A percentile compares a stretch with the other conserved stretches of the same genome.
phyloP scores from a whole-genome alignment of 2,797 vertebrate genomes.

The Luscinia megarhynchos region DNA sequence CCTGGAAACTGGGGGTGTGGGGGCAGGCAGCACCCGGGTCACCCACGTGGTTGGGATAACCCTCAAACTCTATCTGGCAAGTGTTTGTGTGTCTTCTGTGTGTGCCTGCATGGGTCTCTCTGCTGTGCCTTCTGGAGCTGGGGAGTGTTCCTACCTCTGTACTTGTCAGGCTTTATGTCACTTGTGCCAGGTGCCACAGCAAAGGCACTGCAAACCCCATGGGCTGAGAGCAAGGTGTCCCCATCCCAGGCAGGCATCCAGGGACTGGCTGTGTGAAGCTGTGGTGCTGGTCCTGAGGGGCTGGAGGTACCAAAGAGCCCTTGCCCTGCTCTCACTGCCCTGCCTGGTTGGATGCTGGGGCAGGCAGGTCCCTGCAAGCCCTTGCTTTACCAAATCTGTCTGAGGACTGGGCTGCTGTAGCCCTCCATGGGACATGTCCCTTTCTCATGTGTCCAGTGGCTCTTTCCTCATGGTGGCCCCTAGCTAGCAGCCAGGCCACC shows the following conservation, averaged over 20 bases:
- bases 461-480: background rate
- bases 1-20: background rate
- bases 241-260: background rate
- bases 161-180: background rate
- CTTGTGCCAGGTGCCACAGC: background rate
- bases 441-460: background rate
- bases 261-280: background rate
- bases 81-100: background rate
- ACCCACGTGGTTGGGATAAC: background rate
- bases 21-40: background rate
- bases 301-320: background rate
- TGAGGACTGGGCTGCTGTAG: background rate
- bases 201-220: background rate
- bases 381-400: background rate
- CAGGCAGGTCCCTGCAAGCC: background rate
- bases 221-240: background rate
- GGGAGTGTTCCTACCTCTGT: background rate
- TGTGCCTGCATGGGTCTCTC: background rate
- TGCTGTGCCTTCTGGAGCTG: background rate
- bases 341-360: background rate
- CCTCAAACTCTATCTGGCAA: background rate
- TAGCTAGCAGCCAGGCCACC: accelerated
- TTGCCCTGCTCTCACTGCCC: accelerated
- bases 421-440: accelerated
- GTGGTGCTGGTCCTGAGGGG: background rate